Evolutionary conservation across 2,797 vertebrate genomes (phyloP), one percentile per base, ranked within the genome.

Genomic region (Artibeus lituratus): DNA sequence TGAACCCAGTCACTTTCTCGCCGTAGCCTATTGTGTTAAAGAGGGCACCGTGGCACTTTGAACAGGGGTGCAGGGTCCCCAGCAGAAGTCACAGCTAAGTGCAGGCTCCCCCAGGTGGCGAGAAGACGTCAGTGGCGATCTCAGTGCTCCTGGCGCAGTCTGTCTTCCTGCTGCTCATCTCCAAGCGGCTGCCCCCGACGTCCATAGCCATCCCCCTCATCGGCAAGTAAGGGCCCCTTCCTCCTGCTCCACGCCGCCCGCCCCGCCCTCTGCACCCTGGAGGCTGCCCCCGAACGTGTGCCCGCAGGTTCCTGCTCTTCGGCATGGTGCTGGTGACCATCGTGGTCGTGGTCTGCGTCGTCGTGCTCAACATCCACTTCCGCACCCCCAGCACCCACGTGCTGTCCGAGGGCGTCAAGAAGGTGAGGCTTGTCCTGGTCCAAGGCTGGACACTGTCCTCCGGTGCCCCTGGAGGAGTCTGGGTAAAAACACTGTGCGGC

Each of bases 121-220:
- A 99, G 98, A 99, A 99, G 98, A 99, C 99, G 97, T 99, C 99
- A 0, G 84, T 99, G 98, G 99, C 99, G 92, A 99, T 99, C 98
- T 99, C 99, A 0, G 99, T 99, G 97, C 98, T 99, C 26, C 98
- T 99, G 98, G 99, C 99, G 80, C 99, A 99, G 98, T 99, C 99
- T 0, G 99, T 99, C 97, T 99, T 99, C 98, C 98, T 99, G 97
- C 98, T 99, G 98, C 99, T 99, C 96, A 99, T 99, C 96, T 99
- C 99, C 77, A 99, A 99, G 94, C 98, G 99, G 32, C 98, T 99
- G 62, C 99, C 99, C 0, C 99, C 99, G 97, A 99, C 99, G 0
- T 99, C 99, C 83, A 98, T 99, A 0, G 99, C 99, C 24, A 98
- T 99, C 24, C 99, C 99, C 0, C 99, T 99, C 77, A 99, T 99